Evolutionary conservation across 1,140 invertebrate species (phyloP), one percentile per base, ranked within the genome.

Genomic region (Camponotus floridanus): DNA sequence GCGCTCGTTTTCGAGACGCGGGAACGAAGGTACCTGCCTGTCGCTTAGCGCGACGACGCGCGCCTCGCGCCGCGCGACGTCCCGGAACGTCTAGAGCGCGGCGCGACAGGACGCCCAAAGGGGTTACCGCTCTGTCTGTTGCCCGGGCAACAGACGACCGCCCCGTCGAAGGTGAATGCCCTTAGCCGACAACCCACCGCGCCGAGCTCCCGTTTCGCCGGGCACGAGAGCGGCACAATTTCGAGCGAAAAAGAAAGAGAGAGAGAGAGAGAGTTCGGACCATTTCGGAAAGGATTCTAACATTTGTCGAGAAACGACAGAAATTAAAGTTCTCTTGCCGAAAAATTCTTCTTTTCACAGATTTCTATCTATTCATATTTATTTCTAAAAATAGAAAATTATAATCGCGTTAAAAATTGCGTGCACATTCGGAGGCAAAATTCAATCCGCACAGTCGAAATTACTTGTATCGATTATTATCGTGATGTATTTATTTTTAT

Each of bases 121-220:
- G 89, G 89, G 89, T 90, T 91, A 91, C 84, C 70, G 88, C 78
- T 88, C 90, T 48, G 90, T 91, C 90, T 91, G 90, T 91, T 91
- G 88, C 90, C 90, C 76, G 88, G 90, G 90, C 64, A 91, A 91
- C 90, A 88, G 86, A 91, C 90, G 76, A 70, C 73, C 59, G 67
- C 79, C 79, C 59, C 87, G 39, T 4, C 57, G 70, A 65, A 88
- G 90, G 90, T 91, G 90, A 91, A 89, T 83, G 90, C 21, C 90
- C 90, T 51, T 86, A 89, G 81, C 86, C 78, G 57, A 42, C 39
- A 42, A 42, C 45, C 59, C 74, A 39, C 64, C 71, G 21, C 39
- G 36, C 42, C 39, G 42, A 51, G 48, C 48, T 51, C 48, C 62
- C 39, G 21, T 48, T 51, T 21, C 21, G 48, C 42, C 57, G 67